These are phyloP conservation scores for Acleris emargana DNA, from an alignment of 2,888 invertebrate species.

Conservation along the genomic window DNA sequence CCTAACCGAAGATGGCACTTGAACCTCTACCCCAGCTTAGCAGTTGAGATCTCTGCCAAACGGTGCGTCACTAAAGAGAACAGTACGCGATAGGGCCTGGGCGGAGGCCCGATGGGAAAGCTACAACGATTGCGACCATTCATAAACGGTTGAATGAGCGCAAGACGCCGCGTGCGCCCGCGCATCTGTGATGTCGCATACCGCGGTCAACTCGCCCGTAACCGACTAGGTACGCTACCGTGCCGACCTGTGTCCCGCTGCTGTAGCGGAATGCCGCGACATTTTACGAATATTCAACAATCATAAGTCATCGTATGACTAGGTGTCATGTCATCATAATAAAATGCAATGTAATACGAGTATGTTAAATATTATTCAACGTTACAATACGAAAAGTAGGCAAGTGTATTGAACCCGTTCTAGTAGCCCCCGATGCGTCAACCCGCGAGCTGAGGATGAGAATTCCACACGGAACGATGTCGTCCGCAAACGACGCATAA, in stretches of 20 bases:
- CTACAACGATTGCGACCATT: constrained; percentile 77
- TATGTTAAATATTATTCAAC: constrained; percentile 27
- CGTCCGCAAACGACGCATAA: constrained; percentile 77
- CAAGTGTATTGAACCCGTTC: constrained; percentile 77
- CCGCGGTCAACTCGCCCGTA: constrained; percentile 39
- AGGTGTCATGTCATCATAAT: constrained; percentile 19
- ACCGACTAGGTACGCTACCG: constrained; percentile 19
- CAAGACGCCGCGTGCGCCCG: constrained; percentile 66
- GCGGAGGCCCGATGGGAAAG: constrained; percentile 77
- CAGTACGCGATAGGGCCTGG: constrained; percentile 44
- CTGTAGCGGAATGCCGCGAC: not conserved
- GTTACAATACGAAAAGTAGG: constrained; percentile 23
- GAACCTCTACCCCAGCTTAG: too few relatives aligned
- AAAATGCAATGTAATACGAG: constrained; percentile 20
- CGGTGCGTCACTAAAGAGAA: not conserved
- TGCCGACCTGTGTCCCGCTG: constrained; percentile 4
- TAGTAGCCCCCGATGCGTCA: constrained; percentile 71
- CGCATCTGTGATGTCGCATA: constrained; percentile 59
- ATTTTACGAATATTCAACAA: constrained; percentile 1
- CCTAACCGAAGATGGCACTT: too few relatives aligned
- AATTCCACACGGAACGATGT: constrained; percentile 70
- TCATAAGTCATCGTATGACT: not conserved
- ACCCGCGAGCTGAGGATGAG: constrained; percentile 57
- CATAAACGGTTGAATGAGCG: constrained; percentile 80
- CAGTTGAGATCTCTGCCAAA: too few relatives aligned